Base-by-base conservation (phyloP, 1,140 invertebrate genomes). In the Mercenaria mercenaria region DNA sequence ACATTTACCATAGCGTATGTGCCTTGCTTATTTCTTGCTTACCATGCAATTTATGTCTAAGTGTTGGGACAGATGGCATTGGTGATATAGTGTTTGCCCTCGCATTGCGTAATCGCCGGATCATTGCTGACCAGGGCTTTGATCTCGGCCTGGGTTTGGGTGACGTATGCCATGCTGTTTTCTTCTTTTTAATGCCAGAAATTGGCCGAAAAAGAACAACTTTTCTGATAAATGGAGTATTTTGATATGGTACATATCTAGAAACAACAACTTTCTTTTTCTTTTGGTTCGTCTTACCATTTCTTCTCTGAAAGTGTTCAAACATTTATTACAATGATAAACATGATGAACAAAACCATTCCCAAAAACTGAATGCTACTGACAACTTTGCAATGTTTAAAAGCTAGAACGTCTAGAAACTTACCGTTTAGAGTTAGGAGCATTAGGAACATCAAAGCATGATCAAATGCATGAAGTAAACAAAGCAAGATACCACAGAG, bases 201-300 rank as follows among this genome's bases (percentile, higher is more conserved):
- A 2, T 64, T 10, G 76, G 86, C 6, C 56, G 50, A 34, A 80
- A 88, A 20, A 88, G 26, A 15, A 69, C 77, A 39, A 88, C 56
- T 88, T 67, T 88, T 43, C 76, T 88, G 3, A 88, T 34, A 52
- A 88, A 88, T 1, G 74, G 74, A 29, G 76, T 79, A 37, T 47
- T 88, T 80, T 32, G 37, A 52, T 47, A 80, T 64, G 86, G 86
- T 32, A 88, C 67, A 72, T 80, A 88, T 88, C 64, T 88, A 34
- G 86, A 64, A 47, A 88, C 64, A 32, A 88, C 59, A 1, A 88
- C n/a, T 56, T 88, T 88, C 59, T 67, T 59, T 88, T 34, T 72
- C 76, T 81, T 81, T 32, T 69, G 37, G 26, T 79, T 41, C 20
- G 18, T 41, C n/a, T 77, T 69, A n/a, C 37, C n/a, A 32, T 72